These are phyloP conservation scores for Rhincodon typus DNA, from an alignment of 2,797 vertebrate species.

Conservation along the genomic window DNA sequence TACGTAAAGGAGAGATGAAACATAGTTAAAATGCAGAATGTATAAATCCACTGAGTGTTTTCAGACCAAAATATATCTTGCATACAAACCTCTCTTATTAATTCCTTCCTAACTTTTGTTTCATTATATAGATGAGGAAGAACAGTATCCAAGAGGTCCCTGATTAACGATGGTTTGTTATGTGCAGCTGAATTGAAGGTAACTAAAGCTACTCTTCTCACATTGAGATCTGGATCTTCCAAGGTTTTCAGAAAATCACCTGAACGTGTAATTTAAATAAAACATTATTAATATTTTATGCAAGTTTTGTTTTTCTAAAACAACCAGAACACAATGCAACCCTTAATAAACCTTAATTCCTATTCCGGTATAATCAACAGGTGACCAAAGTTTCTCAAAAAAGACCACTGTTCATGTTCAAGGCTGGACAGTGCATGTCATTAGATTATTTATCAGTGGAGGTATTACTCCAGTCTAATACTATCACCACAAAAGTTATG, in stretches of 20 bases:
- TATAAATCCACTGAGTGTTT: neutral
- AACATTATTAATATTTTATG: neutral
- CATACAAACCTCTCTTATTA: conserved; percentile 74
- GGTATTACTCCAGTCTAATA: neutral
- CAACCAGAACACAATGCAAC: neutral
- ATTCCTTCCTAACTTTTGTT: conserved; percentile 84
- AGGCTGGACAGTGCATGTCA: neutral
- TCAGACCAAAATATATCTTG: conserved; percentile 1
- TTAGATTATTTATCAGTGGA: neutral
- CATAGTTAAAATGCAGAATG: neutral
- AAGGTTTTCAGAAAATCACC: conserved; percentile 85
- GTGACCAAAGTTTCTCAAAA: neutral
- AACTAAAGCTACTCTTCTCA: conserved; percentile 78
- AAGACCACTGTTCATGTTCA: neutral
- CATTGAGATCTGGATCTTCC: conserved; percentile 84
- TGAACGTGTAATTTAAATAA: conserved; percentile 47
- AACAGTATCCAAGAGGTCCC: conserved; percentile 79
- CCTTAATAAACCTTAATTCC: neutral
- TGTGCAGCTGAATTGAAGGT: conserved; percentile 85
- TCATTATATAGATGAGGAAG: conserved; percentile 86
- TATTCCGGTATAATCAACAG: neutral
- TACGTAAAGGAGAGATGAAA: conserved; percentile 34
- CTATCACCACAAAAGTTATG: neutral
- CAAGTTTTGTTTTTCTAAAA: neutral
- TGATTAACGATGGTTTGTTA: conserved; percentile 82